Evolutionary conservation across 92 coral and sea anemone genomes (phyloP).

Genomic region (Epizoanthus scotinus): DNA sequence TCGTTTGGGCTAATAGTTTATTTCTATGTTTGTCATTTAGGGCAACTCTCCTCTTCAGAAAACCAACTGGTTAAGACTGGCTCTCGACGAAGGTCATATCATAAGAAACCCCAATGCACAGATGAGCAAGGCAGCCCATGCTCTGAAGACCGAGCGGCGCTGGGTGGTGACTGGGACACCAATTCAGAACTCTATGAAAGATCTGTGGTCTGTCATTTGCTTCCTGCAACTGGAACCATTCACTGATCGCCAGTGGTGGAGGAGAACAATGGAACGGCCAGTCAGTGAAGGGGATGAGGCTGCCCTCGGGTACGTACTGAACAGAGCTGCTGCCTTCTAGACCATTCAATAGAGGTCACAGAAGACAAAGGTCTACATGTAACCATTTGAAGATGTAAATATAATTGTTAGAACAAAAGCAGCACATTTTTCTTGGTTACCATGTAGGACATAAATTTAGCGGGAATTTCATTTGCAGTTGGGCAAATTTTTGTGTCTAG

Average conservation of each 20-base stretch:
- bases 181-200: slow-evolving; percentile 85
- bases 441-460: too few relatives aligned
- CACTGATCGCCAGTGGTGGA: slow-evolving; percentile 91
- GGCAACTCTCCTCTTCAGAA: slow-evolving; percentile 70
- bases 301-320: slow-evolving; percentile 59
- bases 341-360: too few relatives aligned
- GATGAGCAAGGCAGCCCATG: slow-evolving; percentile 83
- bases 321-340: too few relatives aligned
- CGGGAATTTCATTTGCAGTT: too few relatives aligned
- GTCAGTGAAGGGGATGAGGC: slow-evolving; percentile 73
- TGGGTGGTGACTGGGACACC: slow-evolving; percentile 90
- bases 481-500: too few relatives aligned
- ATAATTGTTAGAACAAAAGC: too few relatives aligned
- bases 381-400: too few relatives aligned
- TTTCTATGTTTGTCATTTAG: slow-evolving; percentile 23
- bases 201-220: slow-evolving; percentile 78
- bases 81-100: slow-evolving; percentile 83
- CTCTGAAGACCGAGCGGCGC: slow-evolving; percentile 70
- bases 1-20: not conserved
- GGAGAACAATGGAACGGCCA: slow-evolving; percentile 74
- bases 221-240: slow-evolving; percentile 80
- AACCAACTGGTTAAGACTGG: slow-evolving; percentile 68
- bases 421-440: too few relatives aligned
- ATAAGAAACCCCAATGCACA: slow-evolving; percentile 79
- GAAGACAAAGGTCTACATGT: too few relatives aligned